Base-by-base conservation (phyloP, 1,140 invertebrate genomes). In the Heterodera carotae region DNA sequence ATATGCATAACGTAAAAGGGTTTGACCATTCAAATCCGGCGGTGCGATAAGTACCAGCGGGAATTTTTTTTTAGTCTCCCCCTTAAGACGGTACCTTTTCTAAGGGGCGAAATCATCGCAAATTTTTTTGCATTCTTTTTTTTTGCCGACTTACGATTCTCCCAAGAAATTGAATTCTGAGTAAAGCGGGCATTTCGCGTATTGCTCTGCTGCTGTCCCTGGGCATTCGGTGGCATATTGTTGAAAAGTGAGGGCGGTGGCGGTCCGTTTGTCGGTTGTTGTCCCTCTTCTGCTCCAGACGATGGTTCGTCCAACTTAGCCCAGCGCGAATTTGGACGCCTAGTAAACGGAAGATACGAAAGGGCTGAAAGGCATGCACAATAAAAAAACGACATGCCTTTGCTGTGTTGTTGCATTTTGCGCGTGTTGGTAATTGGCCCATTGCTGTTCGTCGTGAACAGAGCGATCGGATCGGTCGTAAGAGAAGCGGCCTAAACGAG, bases 361-460 rank as follows among this genome's bases (percentile, higher is more conserved):
- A 43, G 6, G 39, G 80, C 31, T 15, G 48, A 56, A 27, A 33
- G 59, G 29, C 8, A 71, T 39, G 7, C 0, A 64, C 60, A 27
- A 12, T 43, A n/a, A 48, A 43, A 18, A 22, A 22, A n/a, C n/a
- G n/a, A n/a, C n/a, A n/a, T n/a, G n/a, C n/a, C n/a, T n/a, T n/a
- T n/a, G n/a, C n/a, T n/a, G n/a, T n/a, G n/a, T n/a, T n/a, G 48
- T 12, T 56, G 18, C 62, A 66, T 31, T 66, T 66, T 27, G 62
- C 4, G 62, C 8, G 56, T 56, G 48, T 56, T 74, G 29, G 67
- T 82, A 82, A 25, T 84, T 72, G 27, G 67, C 66, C 83, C 83
- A 84, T 71, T 84, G 83, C 29, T 79, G 25, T 62, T 84, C 83
- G 69, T 84, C 84, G 48, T 84, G 83, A 39, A 85, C 77, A 43